phyloP scores from a whole-genome alignment of 92 coral and sea anemone species.

The Metridium senile region DNA sequence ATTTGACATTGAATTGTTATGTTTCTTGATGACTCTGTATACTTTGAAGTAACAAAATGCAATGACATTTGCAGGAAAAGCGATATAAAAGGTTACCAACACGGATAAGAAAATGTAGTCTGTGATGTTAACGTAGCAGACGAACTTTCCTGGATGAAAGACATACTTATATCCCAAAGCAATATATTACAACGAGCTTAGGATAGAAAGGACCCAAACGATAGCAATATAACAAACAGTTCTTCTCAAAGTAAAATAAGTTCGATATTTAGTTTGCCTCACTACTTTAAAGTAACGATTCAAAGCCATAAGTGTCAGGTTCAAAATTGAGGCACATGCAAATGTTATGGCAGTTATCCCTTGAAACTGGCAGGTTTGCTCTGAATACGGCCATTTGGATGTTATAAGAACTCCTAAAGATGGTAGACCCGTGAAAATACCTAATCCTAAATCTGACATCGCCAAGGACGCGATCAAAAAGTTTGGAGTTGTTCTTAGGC shows the following conservation, averaged over 20 bases:
- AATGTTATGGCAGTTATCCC: constrained; percentile 22
- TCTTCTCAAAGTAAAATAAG: background rate
- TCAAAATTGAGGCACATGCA: constrained; percentile 8
- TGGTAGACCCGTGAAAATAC: background rate
- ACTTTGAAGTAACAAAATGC: background rate
- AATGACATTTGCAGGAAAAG: background rate
- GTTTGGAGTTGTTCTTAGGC: background rate
- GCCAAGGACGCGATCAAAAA: background rate
- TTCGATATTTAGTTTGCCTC: background rate
- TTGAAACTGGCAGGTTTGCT: background rate
- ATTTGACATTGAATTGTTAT: background rate
- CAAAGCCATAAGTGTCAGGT: background rate
- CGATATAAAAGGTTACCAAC: background rate
- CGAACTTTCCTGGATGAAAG: background rate
- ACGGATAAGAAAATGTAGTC: background rate
- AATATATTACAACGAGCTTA: background rate
- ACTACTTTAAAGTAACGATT: background rate
- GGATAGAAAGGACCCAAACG: background rate
- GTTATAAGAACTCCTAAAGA: background rate
- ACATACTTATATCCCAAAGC: background rate
- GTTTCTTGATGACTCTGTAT: background rate
- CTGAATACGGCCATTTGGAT: background rate
- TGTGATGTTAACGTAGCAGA: background rate
- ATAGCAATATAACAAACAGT: background rate
- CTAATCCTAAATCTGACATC: background rate